Evolutionary conservation across 2,888 invertebrate species (phyloP).

Genomic region (Hofmannophila pseudospretella): DNA sequence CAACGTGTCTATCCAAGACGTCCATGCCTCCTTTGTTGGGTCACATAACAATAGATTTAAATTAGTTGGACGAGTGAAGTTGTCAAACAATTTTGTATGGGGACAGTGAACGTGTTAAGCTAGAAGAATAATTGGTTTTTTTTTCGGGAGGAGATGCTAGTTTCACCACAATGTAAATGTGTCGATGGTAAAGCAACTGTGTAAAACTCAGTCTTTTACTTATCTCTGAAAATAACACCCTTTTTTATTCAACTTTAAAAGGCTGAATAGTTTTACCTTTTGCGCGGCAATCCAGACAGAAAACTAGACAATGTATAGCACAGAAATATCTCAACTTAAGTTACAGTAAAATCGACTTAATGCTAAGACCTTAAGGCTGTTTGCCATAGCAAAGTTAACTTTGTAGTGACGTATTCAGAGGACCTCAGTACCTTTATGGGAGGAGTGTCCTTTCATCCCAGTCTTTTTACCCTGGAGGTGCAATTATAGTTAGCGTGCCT

Average conservation of each 20-base stretch:
- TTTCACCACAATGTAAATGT: no score
- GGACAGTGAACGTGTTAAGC: no score
- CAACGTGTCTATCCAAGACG: no score
- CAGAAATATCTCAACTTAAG: background rate
- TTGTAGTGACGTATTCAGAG: conserved; percentile 36
- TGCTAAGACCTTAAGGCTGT: conserved; percentile 16
- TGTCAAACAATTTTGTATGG: no score
- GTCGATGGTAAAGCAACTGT: no score
- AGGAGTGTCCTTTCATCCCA: conserved; percentile 15
- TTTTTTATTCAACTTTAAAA: conserved; percentile 28
- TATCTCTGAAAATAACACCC: conserved; percentile 1
- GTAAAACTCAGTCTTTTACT: background rate
- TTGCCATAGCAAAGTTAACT: conserved; percentile 14
- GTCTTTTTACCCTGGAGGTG: conserved; percentile 49
- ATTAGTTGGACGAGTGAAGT: no score
- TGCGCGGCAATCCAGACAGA: conserved; percentile 52
- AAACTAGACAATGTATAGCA: conserved; percentile 49
- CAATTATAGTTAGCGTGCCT: conserved; percentile 69
- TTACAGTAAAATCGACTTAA: conserved; percentile 14
- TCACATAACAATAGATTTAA: no score
- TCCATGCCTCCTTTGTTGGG: no score
- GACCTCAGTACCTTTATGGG: conserved; percentile 50
- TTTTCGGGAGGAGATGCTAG: no score
- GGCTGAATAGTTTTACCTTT: conserved; percentile 47
- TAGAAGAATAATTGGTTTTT: no score